Evolutionary conservation across 2,888 invertebrate genomes (phyloP).

Genomic region (Rosalia funebris): DNA sequence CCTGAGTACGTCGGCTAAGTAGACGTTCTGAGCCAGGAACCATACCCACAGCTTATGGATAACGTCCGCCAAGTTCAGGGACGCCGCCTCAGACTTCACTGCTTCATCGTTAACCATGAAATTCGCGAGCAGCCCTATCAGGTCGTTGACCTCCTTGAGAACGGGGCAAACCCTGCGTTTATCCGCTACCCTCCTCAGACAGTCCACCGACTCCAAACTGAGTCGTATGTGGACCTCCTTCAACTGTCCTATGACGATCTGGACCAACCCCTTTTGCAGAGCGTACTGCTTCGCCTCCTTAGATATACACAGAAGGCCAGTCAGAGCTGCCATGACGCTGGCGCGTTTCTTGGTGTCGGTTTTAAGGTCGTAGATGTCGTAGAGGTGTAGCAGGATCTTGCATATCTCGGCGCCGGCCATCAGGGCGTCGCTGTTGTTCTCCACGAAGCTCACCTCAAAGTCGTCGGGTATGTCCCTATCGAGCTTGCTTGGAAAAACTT

Average conservation of each 20-base stretch:
- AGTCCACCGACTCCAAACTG: constrained; percentile 65
- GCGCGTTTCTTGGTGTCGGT: constrained; percentile 60
- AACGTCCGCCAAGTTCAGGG: constrained; percentile 68
- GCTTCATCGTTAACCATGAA: constrained; percentile 67
- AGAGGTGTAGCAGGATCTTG: constrained; percentile 63
- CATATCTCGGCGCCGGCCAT: constrained; percentile 65
- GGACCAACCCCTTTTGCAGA: constrained; percentile 60
- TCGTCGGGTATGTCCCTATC: constrained; percentile 29
- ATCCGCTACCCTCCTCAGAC: constrained; percentile 60
- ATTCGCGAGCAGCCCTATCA: constrained; percentile 70
- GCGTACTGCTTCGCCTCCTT: constrained; percentile 64
- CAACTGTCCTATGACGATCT: constrained; percentile 60
- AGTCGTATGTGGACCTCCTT: constrained; percentile 64
- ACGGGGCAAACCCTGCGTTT: constrained; percentile 65
- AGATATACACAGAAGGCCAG: constrained; percentile 65
- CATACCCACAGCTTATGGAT: constrained; percentile 76
- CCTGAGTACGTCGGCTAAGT: constrained; percentile 68
- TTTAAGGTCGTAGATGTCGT: constrained; percentile 62
- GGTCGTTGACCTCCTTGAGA: constrained; percentile 68
- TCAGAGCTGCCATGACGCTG: constrained; percentile 60
- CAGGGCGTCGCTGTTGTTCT: constrained; percentile 34
- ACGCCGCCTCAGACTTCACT: constrained; percentile 69
- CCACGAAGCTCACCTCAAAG: constrained; percentile 41
- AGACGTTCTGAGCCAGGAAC: constrained; percentile 69
- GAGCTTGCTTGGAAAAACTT: constrained; percentile 33